Base-by-base conservation (phyloP, 2,888 invertebrate genomes). In the Agrotis exclamationis region DNA sequence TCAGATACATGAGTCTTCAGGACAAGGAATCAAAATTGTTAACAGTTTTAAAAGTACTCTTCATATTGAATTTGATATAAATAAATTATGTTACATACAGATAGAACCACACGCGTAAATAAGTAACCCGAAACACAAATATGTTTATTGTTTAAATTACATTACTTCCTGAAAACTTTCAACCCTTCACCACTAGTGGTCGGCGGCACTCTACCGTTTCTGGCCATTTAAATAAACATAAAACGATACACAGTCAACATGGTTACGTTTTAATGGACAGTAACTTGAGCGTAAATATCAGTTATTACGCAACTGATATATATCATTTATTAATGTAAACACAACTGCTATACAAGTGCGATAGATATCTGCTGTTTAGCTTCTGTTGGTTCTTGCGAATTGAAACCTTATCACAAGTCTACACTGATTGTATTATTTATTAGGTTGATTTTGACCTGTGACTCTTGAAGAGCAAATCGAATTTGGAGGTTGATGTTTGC, bases 171-270 rank as follows among this genome's bases (percentile, higher is more conserved):
- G 48, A 82, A 76, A 76, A 79, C 70, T 68, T 71, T 66, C 65
- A 84, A 79, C 85, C 80, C 83, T 79, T 63, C 18, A 73, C 70
- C 70, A 74, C 72, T 28, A 54, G 76, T 80, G 83, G 80, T 85
- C 70, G 50, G 60, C 51, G 76, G 71, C 71, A 66, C 76, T 75
- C 70, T 39, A 33, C 57, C 64, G 70, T 63, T 72, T 74, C 62
- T 58, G 70, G 66, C 54, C 54, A 76, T 79, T 72, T 74, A 74
- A 82, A 80, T 80, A 79, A 74, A 74, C 72, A 83, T 78, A 63
- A 70, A 74, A 64, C 63, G 48, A 67, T 67, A 66, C 62, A 63
- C 28, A 50, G 48, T 76, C 48, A 66, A 73, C 65, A 75, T 44
- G 47, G 58, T 62, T 48, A 45, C 18, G 51, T 62, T 82, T 79